These are phyloP conservation scores for Caenorhabditis sp. DNA, from an alignment of 2,888 invertebrate genomes.

Conservation along the genomic window DNA sequence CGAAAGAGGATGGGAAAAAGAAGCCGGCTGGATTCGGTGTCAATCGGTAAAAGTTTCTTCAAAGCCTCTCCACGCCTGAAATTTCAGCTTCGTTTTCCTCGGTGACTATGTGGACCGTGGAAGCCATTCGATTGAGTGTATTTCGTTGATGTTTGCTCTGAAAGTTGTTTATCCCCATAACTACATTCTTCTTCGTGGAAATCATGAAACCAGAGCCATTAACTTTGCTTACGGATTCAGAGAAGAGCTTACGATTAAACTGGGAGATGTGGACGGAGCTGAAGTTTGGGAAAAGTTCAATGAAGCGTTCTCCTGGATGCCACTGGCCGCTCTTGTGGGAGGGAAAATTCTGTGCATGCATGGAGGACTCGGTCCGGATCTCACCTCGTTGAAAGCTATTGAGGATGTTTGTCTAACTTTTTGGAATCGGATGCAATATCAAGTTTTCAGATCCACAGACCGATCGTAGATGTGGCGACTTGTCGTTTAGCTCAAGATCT, in stretches of 20 bases:
- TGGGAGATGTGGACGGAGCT: constrained; percentile 28
- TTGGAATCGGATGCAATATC: not conserved
- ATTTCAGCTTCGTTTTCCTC: constrained; percentile 59
- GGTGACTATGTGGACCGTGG: constrained; percentile 69
- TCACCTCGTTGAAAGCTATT: constrained; percentile 57
- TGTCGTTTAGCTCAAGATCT: constrained; percentile 51
- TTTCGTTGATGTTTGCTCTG: constrained; percentile 62
- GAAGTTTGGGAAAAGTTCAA: constrained; percentile 64
- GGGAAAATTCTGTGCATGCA: constrained; percentile 67
- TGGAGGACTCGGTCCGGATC: constrained; percentile 56
- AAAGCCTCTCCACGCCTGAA: not conserved
- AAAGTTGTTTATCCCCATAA: constrained; percentile 52
- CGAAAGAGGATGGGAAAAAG: constrained; percentile 21
- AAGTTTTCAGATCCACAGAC: constrained; percentile 52
- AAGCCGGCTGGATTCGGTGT: constrained; percentile 11
- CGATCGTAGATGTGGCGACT: constrained; percentile 34
- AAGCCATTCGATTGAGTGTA: constrained; percentile 60
- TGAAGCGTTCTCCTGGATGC: constrained; percentile 62
- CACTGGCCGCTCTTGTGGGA: constrained; percentile 58
- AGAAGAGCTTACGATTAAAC: constrained; percentile 42
- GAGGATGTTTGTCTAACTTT: constrained; percentile 10
- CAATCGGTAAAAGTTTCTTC: not conserved
- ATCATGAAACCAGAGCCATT: constrained; percentile 67
- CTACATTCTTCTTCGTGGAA: constrained; percentile 66
- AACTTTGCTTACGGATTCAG: constrained; percentile 70